These are phyloP conservation scores for Strigamia crassipes DNA, from an alignment of 2,888 invertebrate species.

Conservation along the genomic window DNA sequence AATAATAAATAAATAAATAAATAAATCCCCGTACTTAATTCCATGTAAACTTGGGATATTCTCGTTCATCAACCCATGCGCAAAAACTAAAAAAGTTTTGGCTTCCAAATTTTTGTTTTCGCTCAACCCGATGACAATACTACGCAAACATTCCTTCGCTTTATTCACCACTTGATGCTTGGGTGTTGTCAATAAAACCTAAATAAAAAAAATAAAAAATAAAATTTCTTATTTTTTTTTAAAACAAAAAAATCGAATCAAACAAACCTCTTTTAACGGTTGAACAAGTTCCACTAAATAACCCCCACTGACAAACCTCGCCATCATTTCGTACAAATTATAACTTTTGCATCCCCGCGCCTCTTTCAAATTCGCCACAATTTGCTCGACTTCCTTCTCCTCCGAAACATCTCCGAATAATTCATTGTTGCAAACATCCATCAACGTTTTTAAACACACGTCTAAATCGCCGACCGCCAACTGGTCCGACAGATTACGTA, in stretches of 20 bases:
- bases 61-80: slow-evolving; percentile 80
- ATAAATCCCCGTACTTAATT: slow-evolving; percentile 55
- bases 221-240: background rate
- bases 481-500: slow-evolving; percentile 72
- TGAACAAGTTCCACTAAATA: slow-evolving; percentile 75
- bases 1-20: slow-evolving; percentile 13
- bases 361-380: slow-evolving; percentile 71
- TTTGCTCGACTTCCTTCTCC: slow-evolving; percentile 87
- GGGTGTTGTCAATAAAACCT: slow-evolving; percentile 71
- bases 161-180: slow-evolving; percentile 80
- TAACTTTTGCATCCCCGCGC: slow-evolving; percentile 75
- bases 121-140: slow-evolving; percentile 78
- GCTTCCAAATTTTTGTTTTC: slow-evolving; percentile 76
- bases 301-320: slow-evolving; percentile 76
- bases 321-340: slow-evolving; percentile 79
- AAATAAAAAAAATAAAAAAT: slow-evolving; percentile 8
- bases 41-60: slow-evolving; percentile 74
- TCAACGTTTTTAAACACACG: slow-evolving; percentile 72
- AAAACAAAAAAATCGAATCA: background rate
- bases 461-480: slow-evolving; percentile 81
- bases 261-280: slow-evolving; percentile 75
- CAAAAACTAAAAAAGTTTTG: slow-evolving; percentile 76
- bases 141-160: slow-evolving; percentile 77
- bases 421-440: slow-evolving; percentile 84
- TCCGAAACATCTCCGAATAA: slow-evolving; percentile 85